A percentile compares a stretch with the other conserved stretches of the same genome.
phyloP scores from a whole-genome alignment of 2,113 vertebrate genomes.

The Oxyruncus cristatus region DNA sequence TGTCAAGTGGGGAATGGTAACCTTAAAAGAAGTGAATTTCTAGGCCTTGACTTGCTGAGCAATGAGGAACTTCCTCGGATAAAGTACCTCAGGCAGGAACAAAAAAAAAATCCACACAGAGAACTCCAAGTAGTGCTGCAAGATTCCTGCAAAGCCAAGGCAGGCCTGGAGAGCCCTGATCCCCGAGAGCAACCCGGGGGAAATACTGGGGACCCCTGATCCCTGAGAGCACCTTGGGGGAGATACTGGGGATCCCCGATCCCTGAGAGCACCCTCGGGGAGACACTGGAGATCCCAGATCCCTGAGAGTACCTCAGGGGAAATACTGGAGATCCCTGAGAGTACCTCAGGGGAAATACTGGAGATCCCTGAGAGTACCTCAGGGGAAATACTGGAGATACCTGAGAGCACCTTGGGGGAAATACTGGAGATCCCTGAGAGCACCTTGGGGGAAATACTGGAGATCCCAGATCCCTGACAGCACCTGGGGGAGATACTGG shows the following conservation, averaged over 20 bases:
- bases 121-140: neutral
- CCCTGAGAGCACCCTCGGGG: too few species aligned
- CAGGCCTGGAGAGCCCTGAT: neutral
- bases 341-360: too few species aligned
- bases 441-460: neutral
- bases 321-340: too few species aligned
- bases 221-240: too few species aligned
- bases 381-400: too few species aligned
- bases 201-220: too few species aligned
- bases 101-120: neutral
- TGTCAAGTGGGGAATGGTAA: conserved; percentile 7
- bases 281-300: too few species aligned
- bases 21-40: conserved; percentile 46
- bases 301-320: too few species aligned
- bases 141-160: neutral
- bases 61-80: conserved; percentile 16
- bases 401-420: too few species aligned
- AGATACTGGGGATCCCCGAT: too few species aligned
- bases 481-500: neutral
- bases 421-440: neutral
- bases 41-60: conserved; percentile 46
- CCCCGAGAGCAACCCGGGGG: too few species aligned
- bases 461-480: neutral
- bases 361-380: too few species aligned
- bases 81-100: neutral